Base-by-base conservation (phyloP, 2,888 invertebrate genomes). In the Ophioninae sp. region DNA sequence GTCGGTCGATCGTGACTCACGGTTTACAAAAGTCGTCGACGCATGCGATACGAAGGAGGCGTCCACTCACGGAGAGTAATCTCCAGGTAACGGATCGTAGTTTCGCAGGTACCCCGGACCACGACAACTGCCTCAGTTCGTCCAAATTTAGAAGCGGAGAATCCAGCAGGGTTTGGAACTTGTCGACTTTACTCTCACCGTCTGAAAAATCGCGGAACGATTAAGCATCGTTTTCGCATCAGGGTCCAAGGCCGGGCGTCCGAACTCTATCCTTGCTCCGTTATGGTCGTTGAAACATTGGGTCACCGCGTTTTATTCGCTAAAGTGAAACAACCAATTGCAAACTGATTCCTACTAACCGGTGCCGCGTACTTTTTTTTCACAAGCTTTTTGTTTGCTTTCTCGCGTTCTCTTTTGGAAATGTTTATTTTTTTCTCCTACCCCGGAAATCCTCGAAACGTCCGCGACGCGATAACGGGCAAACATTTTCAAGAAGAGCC, bases 31-130 rank as follows among this genome's bases (percentile, higher is more conserved):
- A 41, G 17, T 13, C 50, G 50, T 17, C 17, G 13, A 5, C 17
- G 50, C 13, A 5, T 50, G 2, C 50, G 50, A 17, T 50, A 6
- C 50, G 50, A 50, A 13, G 13, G 50, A 50, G 17, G 50, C 17
- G 3, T 50, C 17, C 6, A 59, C 94, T 93, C 91, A 95, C 95
- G 85, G 95, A 95, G 81, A 96, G 93, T 80, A 96, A 93, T 91
- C 95, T 94, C 96, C 96, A 96, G 6, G 95, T 94, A 70, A 94
- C 94, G 1, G 93, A 93, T 88, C 97, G 94, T 85, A 98, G 96
- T 94, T 97, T 96, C 62, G 96, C 96, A 68, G 99, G 99, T 88
- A 99, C 96, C 23, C 99, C 99, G 77, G 99, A 98, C 99, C 99
- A 99, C 92, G 98, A 97, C 30, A 97, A 93, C 89, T 97, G 96